A percentile compares a stretch with the other conserved stretches of the same genome.
phyloP scores from a whole-genome alignment of 2,113 vertebrate genomes.

The Gobio gobio region DNA sequence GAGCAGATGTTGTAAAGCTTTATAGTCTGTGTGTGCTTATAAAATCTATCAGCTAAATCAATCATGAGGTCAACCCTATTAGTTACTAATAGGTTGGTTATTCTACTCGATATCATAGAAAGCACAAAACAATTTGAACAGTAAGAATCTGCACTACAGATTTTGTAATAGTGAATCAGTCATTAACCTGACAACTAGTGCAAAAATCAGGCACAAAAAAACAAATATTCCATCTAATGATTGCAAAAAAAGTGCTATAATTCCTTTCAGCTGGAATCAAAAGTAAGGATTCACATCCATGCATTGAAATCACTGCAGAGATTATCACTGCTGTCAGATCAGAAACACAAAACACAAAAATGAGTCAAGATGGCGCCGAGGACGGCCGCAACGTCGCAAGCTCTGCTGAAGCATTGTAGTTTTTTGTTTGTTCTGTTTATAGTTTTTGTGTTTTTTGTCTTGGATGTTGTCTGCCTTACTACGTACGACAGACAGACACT shows the following conservation, averaged over 20 bases:
- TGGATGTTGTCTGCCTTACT: no score
- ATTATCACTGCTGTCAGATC: background rate
- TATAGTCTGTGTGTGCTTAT: no score
- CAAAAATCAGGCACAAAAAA: background rate
- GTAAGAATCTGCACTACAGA: background rate
- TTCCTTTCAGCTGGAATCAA: background rate
- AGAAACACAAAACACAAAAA: conserved; percentile 5
- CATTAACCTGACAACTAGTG: background rate
- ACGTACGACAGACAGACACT: no score
- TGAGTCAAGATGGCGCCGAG: no score
- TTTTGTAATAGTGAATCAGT: background rate
- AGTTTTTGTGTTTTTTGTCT: no score
- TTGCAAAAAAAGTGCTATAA: background rate
- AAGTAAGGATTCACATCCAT: background rate
- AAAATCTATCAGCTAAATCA: background rate
- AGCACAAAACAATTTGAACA: background rate
- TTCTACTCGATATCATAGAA: background rate
- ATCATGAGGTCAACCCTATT: background rate
- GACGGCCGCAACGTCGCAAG: no score
- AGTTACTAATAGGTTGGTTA: background rate
- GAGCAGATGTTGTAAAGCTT: background rate
- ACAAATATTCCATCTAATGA: conserved; percentile 2
- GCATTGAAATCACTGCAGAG: background rate
- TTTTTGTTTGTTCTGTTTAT: no score
- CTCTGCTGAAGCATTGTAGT: no score